Evolutionary conservation across 2,888 invertebrate genomes (phyloP).

Genomic region (Epinotia demarniana): DNA sequence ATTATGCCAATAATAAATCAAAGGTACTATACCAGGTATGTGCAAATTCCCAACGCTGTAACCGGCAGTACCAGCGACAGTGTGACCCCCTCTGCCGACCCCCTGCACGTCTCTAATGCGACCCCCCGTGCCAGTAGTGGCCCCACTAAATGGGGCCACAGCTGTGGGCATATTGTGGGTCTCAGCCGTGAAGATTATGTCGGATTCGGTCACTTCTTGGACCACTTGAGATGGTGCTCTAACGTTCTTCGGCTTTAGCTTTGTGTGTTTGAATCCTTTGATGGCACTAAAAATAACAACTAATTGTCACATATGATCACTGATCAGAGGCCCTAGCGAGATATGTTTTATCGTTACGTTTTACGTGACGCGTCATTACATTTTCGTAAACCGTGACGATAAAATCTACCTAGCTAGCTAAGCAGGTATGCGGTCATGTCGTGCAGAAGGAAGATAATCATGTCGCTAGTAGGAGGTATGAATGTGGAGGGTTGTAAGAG

Average conservation of each 20-base stretch:
- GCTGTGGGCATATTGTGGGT: constrained; percentile 99
- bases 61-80: constrained; percentile 98
- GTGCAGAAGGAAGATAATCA: too few species aligned
- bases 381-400: too few species aligned
- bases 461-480: too few species aligned
- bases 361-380: too few species aligned
- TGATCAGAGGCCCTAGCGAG: not conserved
- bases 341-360: too few species aligned
- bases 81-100: constrained; percentile 96
- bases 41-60: constrained; percentile 97
- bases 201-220: constrained; percentile 86
- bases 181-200: constrained; percentile 99
- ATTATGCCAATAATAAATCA: not conserved
- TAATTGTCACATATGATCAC: not conserved
- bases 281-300: constrained; percentile 90
- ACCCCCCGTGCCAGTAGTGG: constrained; percentile 99
- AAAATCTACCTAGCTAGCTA: too few species aligned
- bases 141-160: constrained; percentile 98
- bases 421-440: too few species aligned
- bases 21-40: constrained; percentile 89
- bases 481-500: too few species aligned
- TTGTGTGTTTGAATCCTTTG: constrained; percentile 89
- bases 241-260: constrained; percentile 87
- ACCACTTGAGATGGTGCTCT: constrained; percentile 86
- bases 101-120: constrained; percentile 97